Evolutionary conservation across 2,113 vertebrate species (phyloP).

Genomic region (Muscicapa adusta): DNA sequence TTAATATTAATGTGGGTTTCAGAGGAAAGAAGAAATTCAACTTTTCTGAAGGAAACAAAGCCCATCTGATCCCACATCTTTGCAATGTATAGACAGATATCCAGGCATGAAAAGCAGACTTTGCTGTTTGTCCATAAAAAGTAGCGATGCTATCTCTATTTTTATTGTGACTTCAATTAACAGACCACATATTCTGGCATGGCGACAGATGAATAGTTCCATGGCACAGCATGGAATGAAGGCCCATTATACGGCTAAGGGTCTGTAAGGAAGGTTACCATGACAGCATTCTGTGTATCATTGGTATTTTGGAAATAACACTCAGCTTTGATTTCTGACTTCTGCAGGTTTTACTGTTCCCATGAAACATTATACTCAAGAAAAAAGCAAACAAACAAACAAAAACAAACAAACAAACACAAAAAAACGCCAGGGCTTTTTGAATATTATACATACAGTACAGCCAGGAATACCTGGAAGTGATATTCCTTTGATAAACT

Average conservation of each 20-base stretch:
- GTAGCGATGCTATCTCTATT: neutral
- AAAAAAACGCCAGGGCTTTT: neutral
- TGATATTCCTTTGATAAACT: neutral
- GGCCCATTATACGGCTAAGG: neutral
- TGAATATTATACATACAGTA: neutral
- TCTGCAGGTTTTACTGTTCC: constrained; percentile 4
- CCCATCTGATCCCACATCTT: neutral
- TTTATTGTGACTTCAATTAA: neutral
- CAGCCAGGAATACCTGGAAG: neutral
- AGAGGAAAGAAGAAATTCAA: neutral
- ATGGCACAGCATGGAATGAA: neutral
- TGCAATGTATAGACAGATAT: neutral
- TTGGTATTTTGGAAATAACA: constrained; percentile 7
- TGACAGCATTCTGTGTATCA: neutral
- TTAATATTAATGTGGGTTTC: neutral
- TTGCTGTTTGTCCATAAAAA: neutral
- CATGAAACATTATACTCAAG: neutral
- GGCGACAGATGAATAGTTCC: neutral
- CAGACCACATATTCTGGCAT: neutral
- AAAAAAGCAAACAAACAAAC: neutral
- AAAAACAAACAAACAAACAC: neutral
- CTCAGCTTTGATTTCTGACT: neutral
- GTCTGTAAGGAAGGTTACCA: constrained; percentile 28
- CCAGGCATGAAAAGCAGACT: neutral
- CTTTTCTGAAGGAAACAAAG: neutral